Percentiles rank a stretch among this genome's conserved stretches.
These are phyloP conservation scores for Philaethria dido DNA, from an alignment of 2,888 invertebrate species.

Conservation along the genomic window DNA sequence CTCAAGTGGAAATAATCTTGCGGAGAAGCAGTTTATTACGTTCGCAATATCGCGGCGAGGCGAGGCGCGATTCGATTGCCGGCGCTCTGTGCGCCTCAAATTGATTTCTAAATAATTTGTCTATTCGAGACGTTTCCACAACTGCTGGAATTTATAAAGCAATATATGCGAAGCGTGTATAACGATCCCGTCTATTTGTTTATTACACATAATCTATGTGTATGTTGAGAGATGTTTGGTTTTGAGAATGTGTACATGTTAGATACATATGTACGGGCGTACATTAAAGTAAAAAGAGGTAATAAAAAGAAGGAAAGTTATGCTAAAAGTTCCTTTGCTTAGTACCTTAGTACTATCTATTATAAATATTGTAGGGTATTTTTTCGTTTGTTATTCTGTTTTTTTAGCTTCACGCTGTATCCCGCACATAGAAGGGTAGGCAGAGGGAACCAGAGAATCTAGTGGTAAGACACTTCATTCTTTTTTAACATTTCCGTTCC, in stretches of 20 bases:
- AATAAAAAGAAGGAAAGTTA: background rate
- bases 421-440: no score
- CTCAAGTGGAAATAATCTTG: slow-evolving; percentile 66
- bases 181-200: slow-evolving; percentile 2
- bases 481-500: no score
- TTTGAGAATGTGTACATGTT: background rate
- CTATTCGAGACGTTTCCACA: slow-evolving; percentile 43
- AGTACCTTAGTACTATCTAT: background rate
- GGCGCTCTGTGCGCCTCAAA: slow-evolving; percentile 53
- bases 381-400: background rate
- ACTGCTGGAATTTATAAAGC: slow-evolving; percentile 32
- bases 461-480: no score
- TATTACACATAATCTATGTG: background rate
- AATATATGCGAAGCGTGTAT: slow-evolving; percentile 4
- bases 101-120: slow-evolving; percentile 64
- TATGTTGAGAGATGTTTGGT: background rate
- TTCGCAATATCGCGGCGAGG: slow-evolving; percentile 63
- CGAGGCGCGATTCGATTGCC: slow-evolving; percentile 53
- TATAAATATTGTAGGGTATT: background rate
- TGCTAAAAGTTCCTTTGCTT: background rate
- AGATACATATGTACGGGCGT: no score
- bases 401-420: no score
- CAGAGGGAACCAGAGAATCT: no score
- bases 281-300: background rate
- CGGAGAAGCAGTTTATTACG: slow-evolving; percentile 66